Evolutionary conservation across 2,113 vertebrate species (phyloP).

Genomic region (Cricetomys ansorgei): DNA sequence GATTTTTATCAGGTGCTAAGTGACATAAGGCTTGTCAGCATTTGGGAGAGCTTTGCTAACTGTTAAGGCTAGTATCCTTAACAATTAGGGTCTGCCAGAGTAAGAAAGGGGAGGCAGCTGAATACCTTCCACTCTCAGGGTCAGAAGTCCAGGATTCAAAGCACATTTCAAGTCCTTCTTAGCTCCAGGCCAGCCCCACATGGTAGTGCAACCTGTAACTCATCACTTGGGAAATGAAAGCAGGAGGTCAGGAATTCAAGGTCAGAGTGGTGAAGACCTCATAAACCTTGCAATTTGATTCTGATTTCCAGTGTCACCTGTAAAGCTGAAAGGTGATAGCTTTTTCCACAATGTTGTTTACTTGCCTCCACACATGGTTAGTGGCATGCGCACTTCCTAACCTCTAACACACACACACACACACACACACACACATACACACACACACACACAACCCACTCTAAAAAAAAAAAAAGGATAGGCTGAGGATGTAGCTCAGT

Average conservation of each 20-base stretch:
- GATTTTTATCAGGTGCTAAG: too few species aligned
- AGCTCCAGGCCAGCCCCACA: too few species aligned
- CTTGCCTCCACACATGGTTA: not conserved
- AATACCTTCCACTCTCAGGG: too few species aligned
- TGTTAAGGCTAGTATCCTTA: too few species aligned
- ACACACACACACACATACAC: not conserved
- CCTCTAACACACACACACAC: not conserved
- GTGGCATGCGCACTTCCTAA: not conserved
- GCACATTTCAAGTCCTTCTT: too few species aligned
- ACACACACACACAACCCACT: not conserved
- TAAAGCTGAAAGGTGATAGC: not conserved
- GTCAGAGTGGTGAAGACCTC: not conserved
- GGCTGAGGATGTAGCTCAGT: not conserved
- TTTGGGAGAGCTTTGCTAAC: too few species aligned
- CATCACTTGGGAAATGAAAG: not conserved
- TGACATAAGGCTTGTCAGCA: too few species aligned
- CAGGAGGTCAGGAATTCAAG: not conserved
- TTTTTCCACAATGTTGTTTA: not conserved
- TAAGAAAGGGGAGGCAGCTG: too few species aligned
- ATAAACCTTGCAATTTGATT: not conserved
- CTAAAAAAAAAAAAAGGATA: too few species aligned
- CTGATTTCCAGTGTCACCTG: not conserved
- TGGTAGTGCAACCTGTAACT: not conserved
- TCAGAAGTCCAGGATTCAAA: too few species aligned
- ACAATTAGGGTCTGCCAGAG: too few species aligned